Percentiles rank a stretch among this genome's conserved stretches.
Conservation (phyloP, 2,113 vertebrate species). For the Gobius niger region DNA sequence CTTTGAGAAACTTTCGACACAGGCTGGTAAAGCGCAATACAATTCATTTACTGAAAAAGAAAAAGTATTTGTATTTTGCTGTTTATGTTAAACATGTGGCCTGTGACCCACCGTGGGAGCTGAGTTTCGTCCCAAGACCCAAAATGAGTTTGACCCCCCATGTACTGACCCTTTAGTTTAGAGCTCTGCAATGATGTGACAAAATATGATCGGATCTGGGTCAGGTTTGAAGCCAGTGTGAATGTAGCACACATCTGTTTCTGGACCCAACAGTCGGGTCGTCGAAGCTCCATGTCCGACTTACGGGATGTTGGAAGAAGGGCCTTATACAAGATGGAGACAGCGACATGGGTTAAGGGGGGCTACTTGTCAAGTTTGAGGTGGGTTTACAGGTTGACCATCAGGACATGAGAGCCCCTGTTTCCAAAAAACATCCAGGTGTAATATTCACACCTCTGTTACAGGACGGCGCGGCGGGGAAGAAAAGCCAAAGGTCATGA, state of each 20-base stretch:
- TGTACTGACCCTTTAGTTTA: too few species aligned
- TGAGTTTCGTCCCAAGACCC: too few species aligned
- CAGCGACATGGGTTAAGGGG: conserved; percentile 25
- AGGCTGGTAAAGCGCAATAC: too few species aligned
- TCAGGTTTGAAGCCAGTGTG: conserved; percentile 1
- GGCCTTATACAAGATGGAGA: conserved; percentile 33
- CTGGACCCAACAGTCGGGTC: conserved; percentile 13
- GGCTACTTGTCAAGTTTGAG: conserved; percentile 42
- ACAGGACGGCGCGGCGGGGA: conserved; percentile 62
- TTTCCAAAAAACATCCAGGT: conserved; percentile 73
- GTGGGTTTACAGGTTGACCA: conserved; percentile 58
- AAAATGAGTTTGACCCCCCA: too few species aligned
- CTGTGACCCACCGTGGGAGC: too few species aligned
- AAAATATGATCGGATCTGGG: neutral
- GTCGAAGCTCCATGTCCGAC: conserved; percentile 4
- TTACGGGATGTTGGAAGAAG: conserved; percentile 33
- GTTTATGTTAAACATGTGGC: too few species aligned
- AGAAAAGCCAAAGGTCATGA: conserved; percentile 62
- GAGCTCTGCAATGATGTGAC: neutral
- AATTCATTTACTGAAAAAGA: too few species aligned
- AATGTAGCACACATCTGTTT: conserved; percentile 8
- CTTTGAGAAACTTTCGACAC: too few species aligned
- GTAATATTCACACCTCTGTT: conserved; percentile 71
- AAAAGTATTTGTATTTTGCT: too few species aligned
- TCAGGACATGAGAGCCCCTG: conserved; percentile 61